Evolutionary conservation across 2,797 vertebrate species (phyloP).

Genomic region (Synaphobranchus kaupii): DNA sequence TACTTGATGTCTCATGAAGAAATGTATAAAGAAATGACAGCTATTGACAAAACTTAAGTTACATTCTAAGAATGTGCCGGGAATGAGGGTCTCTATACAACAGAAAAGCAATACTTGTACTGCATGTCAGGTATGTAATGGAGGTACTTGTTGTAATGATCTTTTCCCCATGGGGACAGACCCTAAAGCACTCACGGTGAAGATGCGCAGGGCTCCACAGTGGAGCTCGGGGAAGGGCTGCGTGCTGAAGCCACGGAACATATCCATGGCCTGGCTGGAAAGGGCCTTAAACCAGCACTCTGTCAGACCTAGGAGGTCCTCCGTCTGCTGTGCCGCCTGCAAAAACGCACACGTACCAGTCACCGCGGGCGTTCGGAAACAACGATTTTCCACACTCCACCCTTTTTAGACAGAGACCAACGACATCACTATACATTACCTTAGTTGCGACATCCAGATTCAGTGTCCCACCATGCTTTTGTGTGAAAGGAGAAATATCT

Average conservation of each 20-base stretch:
- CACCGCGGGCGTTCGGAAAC: neutral
- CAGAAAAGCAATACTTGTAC: neutral
- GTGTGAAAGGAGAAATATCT: neutral
- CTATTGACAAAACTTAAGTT: neutral
- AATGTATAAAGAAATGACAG: neutral
- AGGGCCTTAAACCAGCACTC: constrained; percentile 88
- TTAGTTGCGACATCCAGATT: neutral
- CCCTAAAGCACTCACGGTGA: constrained; percentile 76
- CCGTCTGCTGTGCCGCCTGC: constrained; percentile 90
- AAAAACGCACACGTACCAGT: constrained; percentile 15
- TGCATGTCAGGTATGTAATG: neutral
- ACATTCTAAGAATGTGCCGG: neutral
- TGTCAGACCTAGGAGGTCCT: constrained; percentile 87
- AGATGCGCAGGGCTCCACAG: constrained; percentile 82
- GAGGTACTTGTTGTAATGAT: neutral
- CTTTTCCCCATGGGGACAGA: neutral
- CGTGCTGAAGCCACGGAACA: constrained; percentile 85
- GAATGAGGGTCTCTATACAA: neutral
- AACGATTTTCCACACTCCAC: neutral
- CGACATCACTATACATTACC: neutral
- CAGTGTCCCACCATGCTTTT: too few relatives aligned
- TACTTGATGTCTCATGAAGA: neutral
- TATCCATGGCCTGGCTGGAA: constrained; percentile 82
- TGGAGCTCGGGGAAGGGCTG: constrained; percentile 95
- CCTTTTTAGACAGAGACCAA: neutral